phyloP scores from a whole-genome alignment of 2,113 vertebrate genomes.

The Chaetorhynchus papuensis region DNA sequence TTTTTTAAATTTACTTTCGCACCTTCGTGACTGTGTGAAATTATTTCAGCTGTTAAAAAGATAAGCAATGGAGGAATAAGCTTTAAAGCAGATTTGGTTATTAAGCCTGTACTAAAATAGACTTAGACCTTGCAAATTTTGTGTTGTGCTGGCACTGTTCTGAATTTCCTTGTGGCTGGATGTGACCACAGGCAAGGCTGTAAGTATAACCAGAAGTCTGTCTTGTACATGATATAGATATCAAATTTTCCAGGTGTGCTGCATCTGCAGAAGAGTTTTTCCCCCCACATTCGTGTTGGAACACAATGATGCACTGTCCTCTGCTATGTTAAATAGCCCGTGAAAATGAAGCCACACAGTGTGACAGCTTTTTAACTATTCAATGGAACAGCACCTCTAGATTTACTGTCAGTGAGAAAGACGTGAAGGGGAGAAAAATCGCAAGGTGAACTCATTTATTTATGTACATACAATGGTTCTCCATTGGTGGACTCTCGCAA shows the following conservation, averaged over 20 bases:
- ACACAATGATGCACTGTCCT: neutral
- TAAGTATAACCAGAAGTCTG: neutral
- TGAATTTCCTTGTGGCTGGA: neutral
- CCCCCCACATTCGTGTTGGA: accelerated
- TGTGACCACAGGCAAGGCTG: neutral
- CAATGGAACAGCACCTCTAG: neutral
- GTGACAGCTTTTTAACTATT: neutral
- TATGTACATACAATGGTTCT: neutral
- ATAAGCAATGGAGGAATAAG: neutral
- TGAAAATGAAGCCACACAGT: neutral
- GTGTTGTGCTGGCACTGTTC: neutral
- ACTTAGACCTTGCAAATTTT: neutral
- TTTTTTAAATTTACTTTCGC: neutral
- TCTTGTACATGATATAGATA: neutral
- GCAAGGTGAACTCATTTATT: neutral
- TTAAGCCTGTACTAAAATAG: neutral
- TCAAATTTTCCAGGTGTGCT: neutral
- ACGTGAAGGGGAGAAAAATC: accelerated
- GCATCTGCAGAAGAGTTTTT: neutral
- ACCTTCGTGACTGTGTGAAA: neutral
- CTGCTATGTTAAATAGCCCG: neutral
- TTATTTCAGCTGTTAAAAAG: neutral
- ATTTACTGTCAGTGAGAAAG: neutral
- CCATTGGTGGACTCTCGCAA: neutral
- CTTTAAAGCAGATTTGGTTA: neutral